Percentiles rank a stretch among this genome's conserved stretches.
Evolutionary conservation across 2,888 invertebrate species (phyloP).

Genomic region (Carterocephalus palaemon): DNA sequence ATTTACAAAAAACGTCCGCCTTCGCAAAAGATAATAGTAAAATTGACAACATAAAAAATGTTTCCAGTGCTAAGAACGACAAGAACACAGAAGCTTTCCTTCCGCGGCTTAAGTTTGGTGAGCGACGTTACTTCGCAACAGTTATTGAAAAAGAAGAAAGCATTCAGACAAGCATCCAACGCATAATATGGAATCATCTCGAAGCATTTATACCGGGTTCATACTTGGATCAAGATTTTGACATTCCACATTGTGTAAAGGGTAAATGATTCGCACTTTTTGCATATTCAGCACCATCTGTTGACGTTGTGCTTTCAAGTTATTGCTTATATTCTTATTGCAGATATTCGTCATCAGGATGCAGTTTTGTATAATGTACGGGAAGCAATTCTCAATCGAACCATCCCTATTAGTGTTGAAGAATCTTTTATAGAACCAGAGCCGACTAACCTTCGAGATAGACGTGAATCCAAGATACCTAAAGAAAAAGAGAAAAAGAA

Average conservation of each 20-base stretch:
- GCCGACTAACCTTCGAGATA: slow-evolving; percentile 29
- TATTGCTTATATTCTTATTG: slow-evolving; percentile 19
- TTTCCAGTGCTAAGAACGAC: slow-evolving; percentile 53
- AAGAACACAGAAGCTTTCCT: slow-evolving; percentile 48
- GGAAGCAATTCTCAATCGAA: slow-evolving; percentile 41
- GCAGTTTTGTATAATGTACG: slow-evolving; percentile 47
- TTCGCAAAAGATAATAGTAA: too few relatives aligned
- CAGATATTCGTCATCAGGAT: slow-evolving; percentile 64
- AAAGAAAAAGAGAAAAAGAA: slow-evolving; percentile 45
- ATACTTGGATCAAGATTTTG: slow-evolving; percentile 51
- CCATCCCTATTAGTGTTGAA: slow-evolving; percentile 13
- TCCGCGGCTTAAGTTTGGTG: slow-evolving; percentile 51
- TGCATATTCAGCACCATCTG: not conserved
- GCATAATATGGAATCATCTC: slow-evolving; percentile 52
- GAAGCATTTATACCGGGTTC: slow-evolving; percentile 49
- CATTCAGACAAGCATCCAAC: slow-evolving; percentile 36
- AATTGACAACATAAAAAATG: too few relatives aligned
- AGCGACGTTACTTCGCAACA: slow-evolving; percentile 56
- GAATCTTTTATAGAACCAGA: slow-evolving; percentile 29
- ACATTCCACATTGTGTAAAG: slow-evolving; percentile 49
- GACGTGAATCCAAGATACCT: slow-evolving; percentile 34
- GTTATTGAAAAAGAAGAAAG: slow-evolving; percentile 42
- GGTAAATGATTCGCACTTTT: slow-evolving; percentile 40
- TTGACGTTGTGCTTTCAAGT: not conserved
- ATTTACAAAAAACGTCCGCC: too few relatives aligned